Conservation (phyloP, 2,113 vertebrate genomes). For the Crocuta crocuta region DNA sequence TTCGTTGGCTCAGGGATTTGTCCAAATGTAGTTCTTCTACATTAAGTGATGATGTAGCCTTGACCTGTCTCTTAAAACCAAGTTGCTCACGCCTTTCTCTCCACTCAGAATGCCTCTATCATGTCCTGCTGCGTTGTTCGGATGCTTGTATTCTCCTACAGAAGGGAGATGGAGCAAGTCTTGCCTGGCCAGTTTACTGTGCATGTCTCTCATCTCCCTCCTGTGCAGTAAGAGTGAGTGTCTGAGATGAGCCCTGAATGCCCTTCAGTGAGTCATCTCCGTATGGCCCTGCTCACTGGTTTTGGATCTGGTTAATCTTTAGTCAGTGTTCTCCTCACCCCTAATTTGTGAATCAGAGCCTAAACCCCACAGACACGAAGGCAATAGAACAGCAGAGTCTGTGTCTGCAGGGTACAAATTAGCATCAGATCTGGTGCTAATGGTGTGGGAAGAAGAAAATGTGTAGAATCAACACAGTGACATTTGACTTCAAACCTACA, state of each 20-base stretch:
- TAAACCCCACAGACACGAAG: neutral
- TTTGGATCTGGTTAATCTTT: neutral
- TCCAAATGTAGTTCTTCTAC: neutral
- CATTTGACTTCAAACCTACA: neutral
- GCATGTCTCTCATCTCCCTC: slow-evolving; percentile 68
- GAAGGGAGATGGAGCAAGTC: slow-evolving; percentile 85
- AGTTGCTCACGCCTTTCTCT: slow-evolving; percentile 87
- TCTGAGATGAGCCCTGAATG: too few species aligned
- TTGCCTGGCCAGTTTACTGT: slow-evolving; percentile 88
- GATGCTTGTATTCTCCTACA: slow-evolving; percentile 88
- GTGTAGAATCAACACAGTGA: neutral
- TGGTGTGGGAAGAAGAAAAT: neutral
- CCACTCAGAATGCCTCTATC: slow-evolving; percentile 89
- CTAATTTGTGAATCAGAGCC: slow-evolving; percentile 32
- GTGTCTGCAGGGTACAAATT: slow-evolving; percentile 44
- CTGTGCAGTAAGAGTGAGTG: neutral
- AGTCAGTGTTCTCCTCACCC: neutral
- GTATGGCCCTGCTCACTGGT: neutral
- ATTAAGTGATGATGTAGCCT: neutral
- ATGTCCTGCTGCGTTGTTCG: slow-evolving; percentile 85
- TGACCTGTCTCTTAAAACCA: slow-evolving; percentile 18
- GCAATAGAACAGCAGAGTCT: neutral
- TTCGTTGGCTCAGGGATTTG: neutral
- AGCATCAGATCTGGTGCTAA: neutral
- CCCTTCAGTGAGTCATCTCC: neutral